Conservation (phyloP, 2,888 invertebrate genomes). For the Listrodromus nycthemerus region DNA sequence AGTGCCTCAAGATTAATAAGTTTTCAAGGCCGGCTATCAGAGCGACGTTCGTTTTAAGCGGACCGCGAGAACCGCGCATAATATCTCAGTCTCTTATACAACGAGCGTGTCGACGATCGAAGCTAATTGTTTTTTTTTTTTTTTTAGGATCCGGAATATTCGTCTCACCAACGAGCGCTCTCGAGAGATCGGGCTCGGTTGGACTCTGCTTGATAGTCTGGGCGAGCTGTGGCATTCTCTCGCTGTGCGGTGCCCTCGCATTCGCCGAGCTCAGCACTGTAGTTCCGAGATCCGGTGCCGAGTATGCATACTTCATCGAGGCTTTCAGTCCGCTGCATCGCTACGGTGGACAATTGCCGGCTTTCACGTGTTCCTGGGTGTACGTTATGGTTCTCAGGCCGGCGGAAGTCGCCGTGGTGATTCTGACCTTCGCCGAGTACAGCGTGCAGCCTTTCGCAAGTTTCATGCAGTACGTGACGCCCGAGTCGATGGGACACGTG, state of each 20-base stretch:
- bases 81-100: neutral
- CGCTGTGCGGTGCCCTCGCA: constrained; percentile 91
- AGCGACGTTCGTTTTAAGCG: neutral
- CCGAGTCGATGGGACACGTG: constrained; percentile 82
- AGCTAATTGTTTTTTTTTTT: neutral
- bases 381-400: constrained; percentile 91
- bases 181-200: constrained; percentile 91
- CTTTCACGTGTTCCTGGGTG: constrained; percentile 92
- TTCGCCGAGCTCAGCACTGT: constrained; percentile 93
- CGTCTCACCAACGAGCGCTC: constrained; percentile 92
- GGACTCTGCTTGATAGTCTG: constrained; percentile 92
- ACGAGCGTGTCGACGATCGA: neutral
- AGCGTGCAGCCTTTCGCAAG: constrained; percentile 88
- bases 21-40: constrained; percentile 34
- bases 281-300: constrained; percentile 92
- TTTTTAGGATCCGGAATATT: constrained; percentile 91
- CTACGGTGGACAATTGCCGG: constrained; percentile 90
- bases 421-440: constrained; percentile 92
- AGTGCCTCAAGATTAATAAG: constrained; percentile 28
- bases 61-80: neutral
- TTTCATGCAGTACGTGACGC: constrained; percentile 82
- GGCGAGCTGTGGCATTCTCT: constrained; percentile 91
- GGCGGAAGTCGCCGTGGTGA: constrained; percentile 91
- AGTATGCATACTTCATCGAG: constrained; percentile 92
- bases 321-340: constrained; percentile 89